phyloP scores from a whole-genome alignment of 2,797 vertebrate species.

The Alosa sapidissima region DNA sequence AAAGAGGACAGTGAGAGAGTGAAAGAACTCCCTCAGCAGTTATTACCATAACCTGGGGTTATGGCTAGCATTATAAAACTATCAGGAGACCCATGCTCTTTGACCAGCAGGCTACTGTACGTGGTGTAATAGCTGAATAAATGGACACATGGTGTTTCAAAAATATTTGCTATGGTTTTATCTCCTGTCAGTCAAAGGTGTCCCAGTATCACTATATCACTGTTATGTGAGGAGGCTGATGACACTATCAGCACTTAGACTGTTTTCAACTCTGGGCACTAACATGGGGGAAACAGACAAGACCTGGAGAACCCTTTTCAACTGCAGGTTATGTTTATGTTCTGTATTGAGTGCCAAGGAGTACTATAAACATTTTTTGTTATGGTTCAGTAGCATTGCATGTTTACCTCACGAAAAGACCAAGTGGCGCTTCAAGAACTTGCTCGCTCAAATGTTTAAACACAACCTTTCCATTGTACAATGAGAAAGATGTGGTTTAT shows the following conservation, averaged over 20 bases:
- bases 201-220: neutral
- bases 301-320: slow-evolving; percentile 1
- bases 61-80: slow-evolving; percentile 32
- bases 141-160: neutral
- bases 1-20: slow-evolving; percentile 34
- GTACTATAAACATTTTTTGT: slow-evolving; percentile 61
- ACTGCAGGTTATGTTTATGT: slow-evolving; percentile 41
- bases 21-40: slow-evolving; percentile 7
- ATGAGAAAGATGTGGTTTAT: slow-evolving; percentile 39
- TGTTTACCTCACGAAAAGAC: slow-evolving; percentile 59
- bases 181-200: neutral
- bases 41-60: slow-evolving; percentile 33
- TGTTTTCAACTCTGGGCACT: neutral
- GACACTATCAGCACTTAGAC: neutral
- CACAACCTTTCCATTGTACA: slow-evolving; percentile 58
- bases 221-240: neutral
- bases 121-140: neutral
- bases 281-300: slow-evolving; percentile 30
- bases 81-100: neutral
- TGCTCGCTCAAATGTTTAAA: slow-evolving; percentile 22
- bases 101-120: neutral
- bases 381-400: slow-evolving; percentile 53
- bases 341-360: slow-evolving; percentile 33
- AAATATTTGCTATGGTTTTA: neutral
- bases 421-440: slow-evolving; percentile 44